Evolutionary conservation across 2,113 vertebrate genomes (phyloP), one percentile per base, ranked within the genome.

Genomic region (Corythoichthys intestinalis): DNA sequence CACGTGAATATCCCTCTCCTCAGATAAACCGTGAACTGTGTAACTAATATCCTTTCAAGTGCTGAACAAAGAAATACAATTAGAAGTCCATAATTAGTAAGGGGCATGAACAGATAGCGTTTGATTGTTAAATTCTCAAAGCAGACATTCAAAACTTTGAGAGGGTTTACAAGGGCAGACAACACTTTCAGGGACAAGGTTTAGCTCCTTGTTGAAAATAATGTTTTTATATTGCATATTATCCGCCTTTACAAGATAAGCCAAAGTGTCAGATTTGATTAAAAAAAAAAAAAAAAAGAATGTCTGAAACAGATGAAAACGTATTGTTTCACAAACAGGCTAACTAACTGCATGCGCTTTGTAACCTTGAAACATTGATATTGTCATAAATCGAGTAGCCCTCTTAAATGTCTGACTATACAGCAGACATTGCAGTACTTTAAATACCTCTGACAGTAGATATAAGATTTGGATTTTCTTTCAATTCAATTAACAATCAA

Each of bases 11-110:
- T 8, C 50, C 66, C 17, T 20, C 11, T 71, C 48, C 37, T 1
- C 28, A 74, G 39, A 50, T 63, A 54, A 35, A 63, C 53, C 73
- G 53, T 71, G 73, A 73, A 77, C 71, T 69, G 58, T 58, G 28
- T 15, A 37, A 59, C 49, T 57, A 67, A 74, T 77, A 77, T 70
- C 54, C 28, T 70, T 60, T 73, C 13, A n/a, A 66, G 66, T 20
- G 20, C 37, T 65, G 58, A 28, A 56, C 12, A 74, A 67, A 64
- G 49, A 49, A 57, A 69, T 14, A 20, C 7, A 80, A 57, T n/a
- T 74, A 7, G 62, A 79, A 74, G 58, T 44, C 17, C 60, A 59
- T 56, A 68, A 77, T 60, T 69, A 67, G 14, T 6, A 53, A 71
- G 49, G 4, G 47, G 52, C 20, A 68, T 70, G 67, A 56, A 6